A percentile compares a stretch with the other conserved stretches of the same genome.
These are phyloP conservation scores for Brachyhypopomus gauderio DNA, from an alignment of 2,113 vertebrate genomes.

Conservation along the genomic window DNA sequence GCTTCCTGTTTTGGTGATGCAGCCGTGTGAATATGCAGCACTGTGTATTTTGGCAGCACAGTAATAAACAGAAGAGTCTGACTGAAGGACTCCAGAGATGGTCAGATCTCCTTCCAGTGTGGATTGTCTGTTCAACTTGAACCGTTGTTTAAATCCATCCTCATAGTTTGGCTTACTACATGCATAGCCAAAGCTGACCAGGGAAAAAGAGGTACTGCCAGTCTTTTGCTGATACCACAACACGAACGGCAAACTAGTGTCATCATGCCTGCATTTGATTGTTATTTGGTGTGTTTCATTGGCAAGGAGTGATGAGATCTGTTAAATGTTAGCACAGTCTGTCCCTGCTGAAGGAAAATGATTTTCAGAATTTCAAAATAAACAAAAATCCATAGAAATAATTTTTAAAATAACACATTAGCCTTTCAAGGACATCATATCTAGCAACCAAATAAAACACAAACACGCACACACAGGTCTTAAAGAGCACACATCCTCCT, in stretches of 20 bases:
- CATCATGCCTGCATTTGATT: conserved; percentile 63
- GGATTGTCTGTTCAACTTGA: background rate
- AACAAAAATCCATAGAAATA: too few species aligned
- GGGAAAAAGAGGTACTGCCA: background rate
- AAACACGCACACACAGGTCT: too few species aligned
- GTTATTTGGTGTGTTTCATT: too few species aligned
- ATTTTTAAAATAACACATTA: too few species aligned
- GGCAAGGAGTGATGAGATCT: too few species aligned
- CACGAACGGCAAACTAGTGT: background rate
- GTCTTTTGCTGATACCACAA: conserved; percentile 65
- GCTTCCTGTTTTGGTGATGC: conserved; percentile 28
- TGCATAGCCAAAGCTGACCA: conserved; percentile 28
- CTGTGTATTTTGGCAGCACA: conserved; percentile 68
- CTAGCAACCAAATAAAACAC: too few species aligned
- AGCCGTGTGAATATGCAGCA: conserved; percentile 48
- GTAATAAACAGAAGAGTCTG: conserved; percentile 69
- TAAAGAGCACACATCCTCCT: too few species aligned
- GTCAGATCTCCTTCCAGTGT: conserved; percentile 52
- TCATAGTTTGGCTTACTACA: conserved; percentile 1
- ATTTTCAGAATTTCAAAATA: too few species aligned
- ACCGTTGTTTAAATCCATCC: conserved; percentile 1
- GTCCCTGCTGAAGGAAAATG: too few species aligned
- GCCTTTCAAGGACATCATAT: too few species aligned
- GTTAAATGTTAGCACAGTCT: too few species aligned
- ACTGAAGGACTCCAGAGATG: background rate